A percentile compares a stretch with the other conserved stretches of the same genome.
These are phyloP conservation scores for Myathropa florea DNA, from an alignment of 2,888 invertebrate species.

Conservation along the genomic window DNA sequence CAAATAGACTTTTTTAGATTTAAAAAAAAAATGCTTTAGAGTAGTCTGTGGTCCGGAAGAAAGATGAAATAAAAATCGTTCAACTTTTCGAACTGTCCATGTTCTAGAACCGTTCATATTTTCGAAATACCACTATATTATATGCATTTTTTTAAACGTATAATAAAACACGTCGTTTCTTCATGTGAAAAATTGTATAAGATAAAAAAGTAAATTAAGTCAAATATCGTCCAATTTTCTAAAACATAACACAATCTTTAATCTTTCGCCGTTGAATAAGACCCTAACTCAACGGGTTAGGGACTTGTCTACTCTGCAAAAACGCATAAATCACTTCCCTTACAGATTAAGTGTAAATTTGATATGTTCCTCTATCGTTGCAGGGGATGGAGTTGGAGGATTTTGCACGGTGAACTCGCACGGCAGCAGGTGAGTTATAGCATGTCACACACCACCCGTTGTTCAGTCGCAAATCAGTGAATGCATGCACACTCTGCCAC, in stretches of 20 bases:
- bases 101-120: no score
- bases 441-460: conserved; percentile 5
- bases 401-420: conserved; percentile 14
- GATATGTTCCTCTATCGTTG: conserved; percentile 5
- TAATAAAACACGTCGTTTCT: no score
- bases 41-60: no score
- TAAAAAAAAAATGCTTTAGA: no score
- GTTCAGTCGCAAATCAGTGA: conserved; percentile 6
- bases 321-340: conserved; percentile 37
- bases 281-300: neutral
- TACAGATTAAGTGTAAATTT: conserved; percentile 45
- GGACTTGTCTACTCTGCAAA: neutral
- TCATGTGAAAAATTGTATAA: neutral
- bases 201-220: neutral
- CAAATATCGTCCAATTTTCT: neutral
- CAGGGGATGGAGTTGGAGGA: neutral
- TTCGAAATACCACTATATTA: no score
- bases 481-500: conserved; percentile 12
- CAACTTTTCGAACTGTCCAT: no score
- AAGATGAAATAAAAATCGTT: no score
- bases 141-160: no score
- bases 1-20: no score
- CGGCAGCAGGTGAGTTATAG: conserved; percentile 25
- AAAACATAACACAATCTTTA: neutral
- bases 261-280: neutral